Evolutionary conservation across 2,113 vertebrate species (phyloP), one percentile per base, ranked within the genome.

Genomic region (Columba janthina): DNA sequence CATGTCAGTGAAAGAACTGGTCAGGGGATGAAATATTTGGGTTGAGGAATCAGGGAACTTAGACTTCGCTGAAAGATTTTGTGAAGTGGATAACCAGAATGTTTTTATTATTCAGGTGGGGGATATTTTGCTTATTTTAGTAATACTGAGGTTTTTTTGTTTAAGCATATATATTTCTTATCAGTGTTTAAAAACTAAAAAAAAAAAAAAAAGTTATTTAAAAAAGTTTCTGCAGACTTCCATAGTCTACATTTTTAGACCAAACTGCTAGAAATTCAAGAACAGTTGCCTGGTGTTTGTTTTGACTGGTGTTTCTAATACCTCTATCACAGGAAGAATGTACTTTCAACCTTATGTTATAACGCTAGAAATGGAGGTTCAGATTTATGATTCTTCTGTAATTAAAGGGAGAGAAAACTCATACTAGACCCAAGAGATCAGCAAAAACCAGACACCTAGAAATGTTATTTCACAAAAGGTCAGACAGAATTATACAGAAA

Each of bases 381-480:
- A 73, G 42, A 64, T 86, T 90, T 78, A 79, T 44, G 69, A 19
- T 64, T 77, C 8, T 83, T 90, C 42, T 51, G 56, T 80, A 88
- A 70, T 93, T 80, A 94, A n/a, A 28, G 40, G 40, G 85, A 51
- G n/a, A 70, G 57, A 69, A 89, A 89, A 60, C 48, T 78, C 38
- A 18, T 74, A 88, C 24, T 83, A 89, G 73, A 75, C 80, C 34
- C n/a, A 83, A 80, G 72, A 95, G 85, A 74, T 32, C 18, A 80
- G 48, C 26, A 74, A 85, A 94, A 64, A 9, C 1, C 26, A 48
- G 88, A 81, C 40, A 86, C 26, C 20, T 72, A 87, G 57, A 72
- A 90, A 67, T 67, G 48, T 88, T 88, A 67, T 78, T 96, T 75
- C 29, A 32, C 36, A 46, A 78, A 95, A 90, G 44, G 48, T 87